Base-by-base conservation (phyloP, 1,140 invertebrate species). In the Hylyphantes graminicola region DNA sequence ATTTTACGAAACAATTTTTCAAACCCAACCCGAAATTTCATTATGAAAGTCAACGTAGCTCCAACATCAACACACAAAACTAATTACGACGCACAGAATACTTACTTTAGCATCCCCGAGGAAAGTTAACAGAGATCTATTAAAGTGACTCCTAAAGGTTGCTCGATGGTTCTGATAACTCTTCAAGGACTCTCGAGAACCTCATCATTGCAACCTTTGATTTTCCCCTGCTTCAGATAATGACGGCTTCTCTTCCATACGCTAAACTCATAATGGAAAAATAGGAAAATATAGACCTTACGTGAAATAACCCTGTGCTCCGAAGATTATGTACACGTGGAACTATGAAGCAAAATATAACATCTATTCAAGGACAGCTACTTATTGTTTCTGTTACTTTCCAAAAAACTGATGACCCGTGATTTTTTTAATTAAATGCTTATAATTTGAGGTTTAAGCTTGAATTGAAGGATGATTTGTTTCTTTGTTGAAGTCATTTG, bases 171-270 rank as follows among this genome's bases (percentile, higher is more conserved):
- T 74, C 15, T 59, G 53, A 74, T 51, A 35, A 21, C 13, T 57
- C 55, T 61, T 59, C 72, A 57, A 48, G 72, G 35, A 19, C 53
- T 59, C 72, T 74, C 50, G 55, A 19, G 50, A 55, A 73, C 50
- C 70, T 73, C 72, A 74, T 74, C 72, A 74, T 51, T 19, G 12
- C 12, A 61, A 74, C 35, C 55, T 35, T 57, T 35, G 72, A 74
- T 74, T 74, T 74, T 74, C 59, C 72, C 59, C 51, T 74, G 35
- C 55, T 12, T 4, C 72, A 21, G 72, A 57, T 74, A 74, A 74
- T 74, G 55, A 74, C 59, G 72, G 59, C 11, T 74, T 74, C 59
- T 74, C 72, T 55, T 74, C 11, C 55, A 74, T 74, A 74, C 72
- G 17, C 72, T 57, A 35, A 35, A 19, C 54, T 59, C 54, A 74